These are phyloP conservation scores for Allygus modestus DNA, from an alignment of 2,888 invertebrate genomes.

Conservation along the genomic window DNA sequence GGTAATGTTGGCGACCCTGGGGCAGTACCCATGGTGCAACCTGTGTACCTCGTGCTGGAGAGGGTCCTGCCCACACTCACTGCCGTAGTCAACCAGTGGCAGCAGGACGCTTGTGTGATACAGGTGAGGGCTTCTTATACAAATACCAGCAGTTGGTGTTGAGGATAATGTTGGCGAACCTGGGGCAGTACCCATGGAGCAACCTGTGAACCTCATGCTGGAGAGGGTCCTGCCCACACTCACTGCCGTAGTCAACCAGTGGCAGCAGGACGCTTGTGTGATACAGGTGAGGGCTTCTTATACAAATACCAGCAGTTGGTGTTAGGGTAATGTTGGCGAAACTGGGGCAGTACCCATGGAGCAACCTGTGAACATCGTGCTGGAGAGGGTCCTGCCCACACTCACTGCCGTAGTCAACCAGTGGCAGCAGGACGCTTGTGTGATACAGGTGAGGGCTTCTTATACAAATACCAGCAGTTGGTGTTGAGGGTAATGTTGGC, in stretches of 20 bases:
- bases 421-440: conserved; percentile 80
- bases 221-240: conserved; percentile 82
- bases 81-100: conserved; percentile 80
- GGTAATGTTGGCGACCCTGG: conserved; percentile 60
- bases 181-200: conserved; percentile 73
- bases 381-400: conserved; percentile 81
- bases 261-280: conserved; percentile 81
- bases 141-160: no score
- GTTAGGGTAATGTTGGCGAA: conserved; percentile 72
- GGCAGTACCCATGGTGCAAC: conserved; percentile 74
- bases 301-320: no score
- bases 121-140: no score
- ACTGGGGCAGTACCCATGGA: conserved; percentile 69
- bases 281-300: conserved; percentile 80
- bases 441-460: conserved; percentile 81
- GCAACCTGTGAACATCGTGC: conserved; percentile 79
- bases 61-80: conserved; percentile 81
- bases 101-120: conserved; percentile 80
- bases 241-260: conserved; percentile 79
- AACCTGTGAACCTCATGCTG: conserved; percentile 79
- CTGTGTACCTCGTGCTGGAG: conserved; percentile 79
- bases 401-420: conserved; percentile 79
- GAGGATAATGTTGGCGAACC: no score
- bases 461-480: no score
- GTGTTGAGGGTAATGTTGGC: conserved; percentile 69